phyloP scores from a whole-genome alignment of 1,140 invertebrate genomes.

The Dinothrombium tinctorium region DNA sequence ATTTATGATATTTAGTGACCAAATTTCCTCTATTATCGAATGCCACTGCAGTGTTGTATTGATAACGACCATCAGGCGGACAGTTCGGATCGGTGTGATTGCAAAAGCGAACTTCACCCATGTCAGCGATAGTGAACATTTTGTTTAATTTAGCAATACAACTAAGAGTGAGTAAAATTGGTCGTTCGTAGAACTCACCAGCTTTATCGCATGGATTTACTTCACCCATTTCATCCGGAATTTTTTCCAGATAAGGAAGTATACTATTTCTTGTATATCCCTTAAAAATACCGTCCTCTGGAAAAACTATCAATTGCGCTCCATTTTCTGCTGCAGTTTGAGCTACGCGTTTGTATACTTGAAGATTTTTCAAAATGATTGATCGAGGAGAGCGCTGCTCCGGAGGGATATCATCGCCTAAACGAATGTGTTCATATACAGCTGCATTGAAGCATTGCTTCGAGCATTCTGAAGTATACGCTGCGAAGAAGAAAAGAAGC shows the following conservation, averaged over 20 bases:
- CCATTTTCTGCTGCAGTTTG: constrained; percentile 21
- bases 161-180: constrained; percentile 26
- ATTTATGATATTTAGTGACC: constrained; percentile 43
- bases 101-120: constrained; percentile 28
- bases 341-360: constrained; percentile 4
- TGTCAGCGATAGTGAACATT: constrained; percentile 42
- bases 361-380: no score
- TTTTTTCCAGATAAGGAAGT: no score
- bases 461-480: no score
- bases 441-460: no score
- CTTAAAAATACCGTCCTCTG: constrained; percentile 33
- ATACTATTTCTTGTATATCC: no score
- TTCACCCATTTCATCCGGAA: no score
- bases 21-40: constrained; percentile 35
- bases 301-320: constrained; percentile 56
- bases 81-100: constrained; percentile 14
- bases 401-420: no score
- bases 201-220: no score
- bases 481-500: no score
- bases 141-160: constrained; percentile 27
- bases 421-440: no score
- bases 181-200: no score
- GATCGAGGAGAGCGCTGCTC: no score
- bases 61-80: constrained; percentile 21
- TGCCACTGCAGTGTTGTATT: constrained; percentile 50